phyloP scores from a whole-genome alignment of 1,140 invertebrate genomes.

The Adelges cooleyi region DNA sequence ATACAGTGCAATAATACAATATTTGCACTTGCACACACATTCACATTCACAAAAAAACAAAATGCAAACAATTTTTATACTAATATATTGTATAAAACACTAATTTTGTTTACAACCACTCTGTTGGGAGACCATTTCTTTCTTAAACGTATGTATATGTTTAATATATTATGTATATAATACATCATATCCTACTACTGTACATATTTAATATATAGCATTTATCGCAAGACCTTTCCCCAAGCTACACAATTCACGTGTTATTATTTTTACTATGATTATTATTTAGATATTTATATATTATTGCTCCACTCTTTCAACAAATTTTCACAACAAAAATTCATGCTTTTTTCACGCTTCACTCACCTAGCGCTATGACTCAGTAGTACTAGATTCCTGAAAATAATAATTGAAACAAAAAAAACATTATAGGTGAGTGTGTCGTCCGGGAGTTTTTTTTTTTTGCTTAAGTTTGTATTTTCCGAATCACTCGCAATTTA shows the following conservation, averaged over 20 bases:
- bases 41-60: no score
- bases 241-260: slow-evolving; percentile 20
- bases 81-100: no score
- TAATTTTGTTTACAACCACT: no score
- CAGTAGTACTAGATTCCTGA: slow-evolving; percentile 30
- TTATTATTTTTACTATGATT: not conserved
- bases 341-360: slow-evolving; percentile 26
- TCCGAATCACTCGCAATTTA: not conserved
- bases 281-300: not conserved
- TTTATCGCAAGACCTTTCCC: slow-evolving; percentile 15
- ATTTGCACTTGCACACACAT: no score
- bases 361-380: slow-evolving; percentile 31
- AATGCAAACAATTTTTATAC: no score
- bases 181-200: slow-evolving; percentile 7
- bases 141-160: no score
- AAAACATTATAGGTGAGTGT: slow-evolving; percentile 26
- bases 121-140: slow-evolving; percentile 14
- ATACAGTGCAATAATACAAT: no score
- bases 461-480: not conserved
- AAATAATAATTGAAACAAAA: slow-evolving; percentile 29
- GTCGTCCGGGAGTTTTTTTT: slow-evolving; percentile 3
- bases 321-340: slow-evolving; percentile 14
- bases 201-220: no score
- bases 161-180: no score
- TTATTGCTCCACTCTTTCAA: slow-evolving; percentile 23